Evolutionary conservation across 2,113 vertebrate species (phyloP).

Genomic region (Peromyscus maniculatus): DNA sequence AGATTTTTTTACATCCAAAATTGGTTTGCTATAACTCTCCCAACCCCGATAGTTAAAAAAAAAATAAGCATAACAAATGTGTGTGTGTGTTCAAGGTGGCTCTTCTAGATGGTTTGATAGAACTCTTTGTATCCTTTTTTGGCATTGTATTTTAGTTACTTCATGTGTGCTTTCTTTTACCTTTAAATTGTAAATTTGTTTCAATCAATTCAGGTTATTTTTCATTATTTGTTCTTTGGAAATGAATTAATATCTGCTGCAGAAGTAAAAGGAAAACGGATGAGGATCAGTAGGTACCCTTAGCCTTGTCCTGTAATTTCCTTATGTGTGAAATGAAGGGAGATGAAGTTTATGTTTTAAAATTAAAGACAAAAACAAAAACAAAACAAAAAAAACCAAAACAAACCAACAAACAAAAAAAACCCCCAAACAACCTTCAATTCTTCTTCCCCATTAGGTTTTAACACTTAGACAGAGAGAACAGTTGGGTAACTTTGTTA

Average conservation of each 20-base stretch:
- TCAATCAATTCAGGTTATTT: neutral
- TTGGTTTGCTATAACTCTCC: constrained; percentile 16
- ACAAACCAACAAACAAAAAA: too few relatives aligned
- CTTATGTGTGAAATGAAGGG: neutral
- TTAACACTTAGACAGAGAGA: neutral
- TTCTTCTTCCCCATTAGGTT: neutral
- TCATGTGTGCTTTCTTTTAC: neutral
- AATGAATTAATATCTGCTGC: neutral
- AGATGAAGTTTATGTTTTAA: constrained; percentile 49
- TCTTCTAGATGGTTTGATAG: neutral
- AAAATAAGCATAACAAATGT: neutral
- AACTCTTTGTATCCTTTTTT: constrained; percentile 17
- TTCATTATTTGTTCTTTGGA: constrained; percentile 35
- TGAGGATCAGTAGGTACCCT: neutral
- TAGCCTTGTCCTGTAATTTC: neutral
- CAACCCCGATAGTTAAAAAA: neutral
- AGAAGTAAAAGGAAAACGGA: constrained; percentile 51
- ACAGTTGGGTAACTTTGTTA: neutral
- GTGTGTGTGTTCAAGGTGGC: neutral
- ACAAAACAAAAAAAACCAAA: too few relatives aligned
- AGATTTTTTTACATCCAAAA: neutral
- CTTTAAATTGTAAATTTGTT: constrained; percentile 39
- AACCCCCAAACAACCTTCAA: neutral
- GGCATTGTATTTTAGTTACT: constrained; percentile 27
- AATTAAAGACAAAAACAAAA: neutral